A percentile compares a stretch with the other conserved stretches of the same genome.
These are phyloP conservation scores for Graphium colonna DNA, from an alignment of 2,888 invertebrate genomes.

Conservation along the genomic window DNA sequence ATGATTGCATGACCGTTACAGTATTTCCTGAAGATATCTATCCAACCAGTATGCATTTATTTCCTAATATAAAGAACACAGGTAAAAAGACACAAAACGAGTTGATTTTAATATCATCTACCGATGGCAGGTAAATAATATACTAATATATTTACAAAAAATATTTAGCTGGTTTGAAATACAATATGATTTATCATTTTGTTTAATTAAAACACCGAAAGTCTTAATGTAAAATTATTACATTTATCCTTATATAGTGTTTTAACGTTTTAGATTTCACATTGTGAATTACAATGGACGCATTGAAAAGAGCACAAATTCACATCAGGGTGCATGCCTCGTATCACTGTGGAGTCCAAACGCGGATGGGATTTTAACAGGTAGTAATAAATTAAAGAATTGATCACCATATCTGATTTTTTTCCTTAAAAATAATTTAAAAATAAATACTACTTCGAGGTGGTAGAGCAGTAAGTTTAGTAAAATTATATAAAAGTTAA, in stretches of 20 bases:
- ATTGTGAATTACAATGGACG: slow-evolving; percentile 93
- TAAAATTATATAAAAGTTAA: too few relatives aligned
- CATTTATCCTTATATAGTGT: too few relatives aligned
- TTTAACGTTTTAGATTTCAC: slow-evolving; percentile 81
- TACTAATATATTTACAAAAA: background rate
- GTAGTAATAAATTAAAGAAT: too few relatives aligned
- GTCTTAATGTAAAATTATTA: too few relatives aligned
- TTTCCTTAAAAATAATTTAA: too few relatives aligned
- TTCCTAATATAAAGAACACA: slow-evolving; percentile 83
- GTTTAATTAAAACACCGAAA: too few relatives aligned
- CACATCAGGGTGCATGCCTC: slow-evolving; percentile 94
- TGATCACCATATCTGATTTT: too few relatives aligned
- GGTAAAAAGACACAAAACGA: slow-evolving; percentile 84
- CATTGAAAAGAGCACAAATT: slow-evolving; percentile 95
- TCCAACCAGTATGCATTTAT: slow-evolving; percentile 95
- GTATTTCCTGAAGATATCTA: slow-evolving; percentile 91
- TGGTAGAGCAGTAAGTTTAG: too few relatives aligned
- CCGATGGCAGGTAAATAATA: slow-evolving; percentile 86
- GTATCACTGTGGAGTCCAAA: slow-evolving; percentile 96
- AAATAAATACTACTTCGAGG: too few relatives aligned
- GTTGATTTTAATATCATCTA: slow-evolving; percentile 90
- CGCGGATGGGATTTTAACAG: slow-evolving; percentile 95
- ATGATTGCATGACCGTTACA: slow-evolving; percentile 87
- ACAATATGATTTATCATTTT: too few relatives aligned
- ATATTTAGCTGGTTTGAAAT: too few relatives aligned